Evolutionary conservation across 2,888 invertebrate genomes (phyloP), one percentile per base, ranked within the genome.

Genomic region (Parnassius mnemosyne): DNA sequence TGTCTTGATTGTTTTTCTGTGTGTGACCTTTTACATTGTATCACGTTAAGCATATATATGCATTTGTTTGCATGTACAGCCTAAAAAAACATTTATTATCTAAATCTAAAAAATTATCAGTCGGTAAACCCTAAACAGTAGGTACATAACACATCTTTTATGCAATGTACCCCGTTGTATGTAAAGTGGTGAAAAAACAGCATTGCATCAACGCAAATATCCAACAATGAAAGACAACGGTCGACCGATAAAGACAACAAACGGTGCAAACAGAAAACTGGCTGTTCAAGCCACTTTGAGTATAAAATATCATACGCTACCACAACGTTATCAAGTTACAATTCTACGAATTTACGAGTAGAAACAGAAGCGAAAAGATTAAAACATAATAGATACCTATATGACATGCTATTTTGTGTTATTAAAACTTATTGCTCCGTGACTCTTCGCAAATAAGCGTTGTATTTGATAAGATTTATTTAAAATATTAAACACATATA

Each of bases 301-400:
- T 66, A 69, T 69, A 70, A 69, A 71, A 64, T 74, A 67, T 73
- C 71, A 71, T 53, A 66, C 66, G 68, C 70, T 68, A 68, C 73
- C 74, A 69, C 72, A 71, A 64, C 60, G 60, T 65, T 73, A 68
- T 73, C 66, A 63, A 57, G 65, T 74, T 74, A 69, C 75, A 62
- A 67, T 74, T 74, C 73, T 63, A 66, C 69, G 74, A 74, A 75
- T 73, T 72, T 68, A 20, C 20, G 20, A 20, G 20, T 20, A 68
- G 69, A 69, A 65, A 65, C 42, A 57, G 56, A 55, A 51, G 34
- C 34, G 51, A 41, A 58, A 41, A 54, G 57, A 58, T 61, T 52
- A 57, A 57, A 61, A 12, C 55, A 55, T 7, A 25, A 16, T 5
- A 34, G 0, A 1, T n/a, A n/a, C n/a, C n/a, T n/a, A 34, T 34